Conservation (phyloP, 2,888 invertebrate genomes). For the Agelastica alni region DNA sequence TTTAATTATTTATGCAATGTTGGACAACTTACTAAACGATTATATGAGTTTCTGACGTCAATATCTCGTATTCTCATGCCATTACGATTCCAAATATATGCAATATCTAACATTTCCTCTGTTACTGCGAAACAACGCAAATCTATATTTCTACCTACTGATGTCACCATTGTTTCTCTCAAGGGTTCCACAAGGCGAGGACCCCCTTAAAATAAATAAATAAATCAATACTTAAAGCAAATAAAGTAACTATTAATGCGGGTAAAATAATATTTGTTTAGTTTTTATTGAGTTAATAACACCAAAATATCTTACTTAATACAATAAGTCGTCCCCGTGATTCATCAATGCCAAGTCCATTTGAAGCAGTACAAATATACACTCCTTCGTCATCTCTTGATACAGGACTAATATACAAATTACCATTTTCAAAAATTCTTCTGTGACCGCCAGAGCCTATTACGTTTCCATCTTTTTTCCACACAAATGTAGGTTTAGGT, state of each 20-base stretch:
- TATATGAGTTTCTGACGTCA: conserved; percentile 60
- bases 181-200: conserved; percentile 74
- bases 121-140: conserved; percentile 84
- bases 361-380: conserved; percentile 85
- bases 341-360: conserved; percentile 85
- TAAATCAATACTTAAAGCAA: too few species aligned
- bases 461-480: conserved; percentile 86
- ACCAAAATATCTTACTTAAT: conserved; percentile 63
- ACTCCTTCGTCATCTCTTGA: conserved; percentile 85
- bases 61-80: conserved; percentile 76
- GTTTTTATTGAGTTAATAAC: not conserved
- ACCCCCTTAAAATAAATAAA: conserved; percentile 62
- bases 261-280: too few species aligned
- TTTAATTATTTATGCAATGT: too few species aligned
- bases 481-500: conserved; percentile 83
- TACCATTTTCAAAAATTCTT: conserved; percentile 82
- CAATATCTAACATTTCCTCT: conserved; percentile 84
- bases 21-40: conserved; percentile 58
- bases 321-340: conserved; percentile 83
- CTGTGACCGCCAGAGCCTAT: conserved; percentile 81
- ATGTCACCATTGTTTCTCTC: conserved; percentile 67
- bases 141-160: conserved; percentile 72
- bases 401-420: conserved; percentile 82
- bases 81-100: conserved; percentile 92
- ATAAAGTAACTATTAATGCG: too few species aligned